phyloP scores from a whole-genome alignment of 1,140 invertebrate species.

The Asobara japonica region DNA sequence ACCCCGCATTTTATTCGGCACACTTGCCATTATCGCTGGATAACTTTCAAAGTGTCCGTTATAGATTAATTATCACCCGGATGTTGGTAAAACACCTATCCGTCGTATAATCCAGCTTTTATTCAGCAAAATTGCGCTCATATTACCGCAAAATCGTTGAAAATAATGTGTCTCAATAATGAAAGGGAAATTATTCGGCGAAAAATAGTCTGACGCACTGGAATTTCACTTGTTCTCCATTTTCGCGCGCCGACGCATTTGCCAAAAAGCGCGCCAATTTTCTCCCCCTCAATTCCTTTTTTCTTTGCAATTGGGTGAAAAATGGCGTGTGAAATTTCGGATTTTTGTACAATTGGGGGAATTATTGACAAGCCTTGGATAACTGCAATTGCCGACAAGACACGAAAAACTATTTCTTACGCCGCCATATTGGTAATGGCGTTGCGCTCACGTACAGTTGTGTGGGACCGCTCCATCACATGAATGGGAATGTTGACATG shows the following conservation, averaged over 20 bases:
- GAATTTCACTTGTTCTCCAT: not conserved
- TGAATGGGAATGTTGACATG: no score
- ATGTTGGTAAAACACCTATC: not conserved
- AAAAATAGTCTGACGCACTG: not conserved
- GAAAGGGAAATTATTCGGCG: not conserved
- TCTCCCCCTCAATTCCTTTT: no score
- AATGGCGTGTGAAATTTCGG: no score
- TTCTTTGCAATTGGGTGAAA: no score
- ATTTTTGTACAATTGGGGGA: not conserved
- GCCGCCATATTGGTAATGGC: slow-evolving; percentile 30
- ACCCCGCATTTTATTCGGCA: slow-evolving; percentile 42
- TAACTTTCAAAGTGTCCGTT: not conserved
- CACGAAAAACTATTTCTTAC: slow-evolving; percentile 29
- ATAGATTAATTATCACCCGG: not conserved
- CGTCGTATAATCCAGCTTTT: not conserved
- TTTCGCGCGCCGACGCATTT: not conserved
- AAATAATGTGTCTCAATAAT: not conserved
- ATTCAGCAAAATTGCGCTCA: not conserved
- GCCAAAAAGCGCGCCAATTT: no score
- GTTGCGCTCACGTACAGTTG: slow-evolving; percentile 22
- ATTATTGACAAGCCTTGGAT: not conserved
- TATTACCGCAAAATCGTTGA: not conserved
- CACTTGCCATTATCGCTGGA: slow-evolving; percentile 33
- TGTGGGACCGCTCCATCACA: no score
- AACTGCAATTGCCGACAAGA: slow-evolving; percentile 22